A percentile compares a stretch with the other conserved stretches of the same genome.
Conservation (phyloP, 2,888 invertebrate species). For the Dynastes tityus region DNA sequence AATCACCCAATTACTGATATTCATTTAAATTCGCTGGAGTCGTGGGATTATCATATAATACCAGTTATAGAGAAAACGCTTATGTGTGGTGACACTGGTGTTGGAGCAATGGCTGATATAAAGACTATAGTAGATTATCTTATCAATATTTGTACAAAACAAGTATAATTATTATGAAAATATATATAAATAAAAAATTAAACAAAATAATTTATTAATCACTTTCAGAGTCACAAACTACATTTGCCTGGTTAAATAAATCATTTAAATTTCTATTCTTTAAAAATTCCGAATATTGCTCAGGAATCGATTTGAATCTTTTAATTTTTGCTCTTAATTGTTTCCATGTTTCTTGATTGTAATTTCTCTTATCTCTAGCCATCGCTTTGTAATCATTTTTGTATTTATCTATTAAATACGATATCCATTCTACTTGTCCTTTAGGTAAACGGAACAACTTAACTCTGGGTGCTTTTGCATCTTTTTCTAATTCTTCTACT, state of each 20-base stretch:
- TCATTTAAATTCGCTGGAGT: slow-evolving; percentile 81
- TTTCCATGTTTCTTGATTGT: slow-evolving; percentile 93
- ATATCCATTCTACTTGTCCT: slow-evolving; percentile 83
- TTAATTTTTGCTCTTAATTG: slow-evolving; percentile 85
- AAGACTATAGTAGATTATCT: slow-evolving; percentile 77
- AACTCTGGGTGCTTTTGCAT: slow-evolving; percentile 82
- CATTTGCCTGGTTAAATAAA: background rate
- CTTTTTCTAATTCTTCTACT: slow-evolving; percentile 79
- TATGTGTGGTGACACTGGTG: slow-evolving; percentile 94
- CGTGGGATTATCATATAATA: slow-evolving; percentile 90
- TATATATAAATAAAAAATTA: background rate
- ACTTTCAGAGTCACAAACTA: slow-evolving; percentile 39
- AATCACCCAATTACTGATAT: slow-evolving; percentile 90
- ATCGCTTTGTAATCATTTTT: slow-evolving; percentile 92
- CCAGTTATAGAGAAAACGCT: slow-evolving; percentile 89
- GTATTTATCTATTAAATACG: slow-evolving; percentile 90
- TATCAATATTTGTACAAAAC: slow-evolving; percentile 32
- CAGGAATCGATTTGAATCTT: slow-evolving; percentile 87
- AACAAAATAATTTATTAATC: slow-evolving; percentile 40
- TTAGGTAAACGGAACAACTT: slow-evolving; percentile 83
- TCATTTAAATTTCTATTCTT: slow-evolving; percentile 61
- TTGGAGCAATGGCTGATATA: slow-evolving; percentile 97
- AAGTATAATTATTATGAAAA: too few relatives aligned
- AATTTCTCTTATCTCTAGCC: slow-evolving; percentile 89
- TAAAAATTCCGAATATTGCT: slow-evolving; percentile 84